Percentiles rank a stretch among this genome's conserved stretches.
phyloP scores from a whole-genome alignment of 2,113 vertebrate species.

The Todiramphus chloris region DNA sequence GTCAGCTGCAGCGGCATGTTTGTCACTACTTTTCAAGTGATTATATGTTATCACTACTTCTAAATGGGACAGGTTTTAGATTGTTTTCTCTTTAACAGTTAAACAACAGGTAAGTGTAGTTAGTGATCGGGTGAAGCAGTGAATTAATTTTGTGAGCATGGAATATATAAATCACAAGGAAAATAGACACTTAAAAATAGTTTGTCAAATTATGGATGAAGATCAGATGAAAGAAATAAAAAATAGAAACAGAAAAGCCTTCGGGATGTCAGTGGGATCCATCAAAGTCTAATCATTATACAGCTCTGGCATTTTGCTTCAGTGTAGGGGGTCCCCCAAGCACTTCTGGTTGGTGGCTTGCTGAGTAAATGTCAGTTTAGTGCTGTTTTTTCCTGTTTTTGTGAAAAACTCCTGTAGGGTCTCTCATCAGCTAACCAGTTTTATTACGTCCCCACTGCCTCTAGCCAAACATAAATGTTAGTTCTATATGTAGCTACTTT shows the following conservation, averaged over 20 bases:
- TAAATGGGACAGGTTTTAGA: accelerated
- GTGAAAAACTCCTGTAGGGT: constrained; percentile 56
- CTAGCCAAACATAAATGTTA: constrained; percentile 55
- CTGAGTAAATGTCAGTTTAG: constrained; percentile 75
- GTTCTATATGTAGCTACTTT: constrained; percentile 34
- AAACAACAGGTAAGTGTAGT: neutral
- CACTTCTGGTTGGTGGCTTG: constrained; percentile 54
- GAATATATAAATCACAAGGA: constrained; percentile 27
- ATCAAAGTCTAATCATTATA: constrained; percentile 62
- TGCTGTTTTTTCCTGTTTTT: constrained; percentile 51
- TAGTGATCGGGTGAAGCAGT: neutral
- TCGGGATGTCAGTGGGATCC: constrained; percentile 48
- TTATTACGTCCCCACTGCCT: neutral
- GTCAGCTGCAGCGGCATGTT: neutral
- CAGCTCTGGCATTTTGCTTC: constrained; percentile 64
- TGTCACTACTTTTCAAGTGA: neutral
- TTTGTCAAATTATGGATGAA: constrained; percentile 44
- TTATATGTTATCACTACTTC: neutral
- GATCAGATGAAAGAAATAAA: constrained; percentile 53
- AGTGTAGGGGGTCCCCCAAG: constrained; percentile 45
- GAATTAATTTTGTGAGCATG: constrained; percentile 7
- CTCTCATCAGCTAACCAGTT: constrained; percentile 37
- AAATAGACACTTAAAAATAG: constrained; percentile 57
- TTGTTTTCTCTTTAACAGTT: neutral
- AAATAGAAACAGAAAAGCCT: constrained; percentile 55